Evolutionary conservation across 1,140 invertebrate genomes (phyloP), one percentile per base, ranked within the genome.

Genomic region (Caenorhabditis inopinata): DNA sequence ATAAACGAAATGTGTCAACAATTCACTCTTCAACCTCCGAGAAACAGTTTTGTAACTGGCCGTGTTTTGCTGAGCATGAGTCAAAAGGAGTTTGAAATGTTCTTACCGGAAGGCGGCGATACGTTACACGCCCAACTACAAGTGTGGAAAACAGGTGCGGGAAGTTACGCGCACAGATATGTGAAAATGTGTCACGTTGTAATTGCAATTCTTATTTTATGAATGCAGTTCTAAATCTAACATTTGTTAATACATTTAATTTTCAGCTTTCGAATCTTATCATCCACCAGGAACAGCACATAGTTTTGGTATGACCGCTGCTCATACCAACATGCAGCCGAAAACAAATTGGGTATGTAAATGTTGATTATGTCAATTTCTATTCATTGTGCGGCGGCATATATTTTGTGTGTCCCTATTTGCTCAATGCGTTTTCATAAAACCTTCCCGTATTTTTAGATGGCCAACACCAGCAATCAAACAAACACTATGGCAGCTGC

Each of bases 111-210:
- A n/a, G 85, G 85, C 6, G 89, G 89, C 0, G 81, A 87, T 6
- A 87, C 85, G n/a, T 74, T 90, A 1, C 86, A 85, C 78, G 84
- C 86, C 23, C 88, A 90, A 38, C 82, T 90, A 7, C 89, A 90
- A 74, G 82, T 90, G 2, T 90, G 90, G 89, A 89, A 88, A 82
- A 89, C 85, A 78, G 89, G 90, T 90, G 83, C 84, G 85, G 35
- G 23, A 42, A 42, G 27, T 51, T 48, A 46, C 73, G 23, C 38
- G 58, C 3, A 25, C 9, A 21, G n/a, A 11, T 29, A 68, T 38
- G 58, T 21, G 32, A 16, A 4, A 27, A 78, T 53, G 58, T 27
- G 45, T 53, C 38, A 78, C 48, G 48, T 23, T 23, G n/a, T n/a
- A n/a, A n/a, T n/a, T n/a, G n/a, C n/a, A n/a, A n/a, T n/a, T n/a